A percentile compares a stretch with the other conserved stretches of the same genome.
These are phyloP conservation scores for Sabellastarte sp. DNA, from an alignment of 2,888 invertebrate species.

Conservation along the genomic window DNA sequence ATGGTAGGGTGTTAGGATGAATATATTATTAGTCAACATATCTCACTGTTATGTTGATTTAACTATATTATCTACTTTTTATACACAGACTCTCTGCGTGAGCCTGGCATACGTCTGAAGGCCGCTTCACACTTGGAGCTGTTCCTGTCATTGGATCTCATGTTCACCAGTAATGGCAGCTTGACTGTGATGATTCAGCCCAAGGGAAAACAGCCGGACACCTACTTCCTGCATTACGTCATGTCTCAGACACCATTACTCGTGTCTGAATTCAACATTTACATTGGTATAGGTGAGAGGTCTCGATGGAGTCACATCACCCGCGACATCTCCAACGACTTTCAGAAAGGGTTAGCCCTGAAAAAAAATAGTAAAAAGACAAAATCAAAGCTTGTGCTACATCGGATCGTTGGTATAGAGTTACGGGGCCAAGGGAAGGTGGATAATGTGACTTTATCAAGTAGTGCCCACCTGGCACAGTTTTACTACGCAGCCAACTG, in stretches of 20 bases:
- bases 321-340: constrained; percentile 83
- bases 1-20: too few species aligned
- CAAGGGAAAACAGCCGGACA: constrained; percentile 60
- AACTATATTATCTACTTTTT: too few species aligned
- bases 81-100: too few species aligned
- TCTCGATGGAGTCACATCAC: constrained; percentile 75
- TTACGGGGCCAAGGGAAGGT: constrained; percentile 52
- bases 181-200: constrained; percentile 76
- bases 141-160: constrained; percentile 70
- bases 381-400: constrained; percentile 25
- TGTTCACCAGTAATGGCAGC: constrained; percentile 77
- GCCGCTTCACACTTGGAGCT: constrained; percentile 3
- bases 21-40: too few species aligned
- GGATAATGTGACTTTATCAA: constrained; percentile 57
- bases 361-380: constrained; percentile 38
- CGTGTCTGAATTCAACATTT: constrained; percentile 61
- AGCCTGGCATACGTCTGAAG: background rate
- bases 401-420: constrained; percentile 38
- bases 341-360: constrained; percentile 77
- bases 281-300: constrained; percentile 8
- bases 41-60: too few species aligned
- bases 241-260: constrained; percentile 73
- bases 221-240: constrained; percentile 81
- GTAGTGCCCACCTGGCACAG: constrained; percentile 83
- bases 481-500: constrained; percentile 91